Evolutionary conservation across 2,888 invertebrate genomes (phyloP).

Genomic region (Thyatira batis): DNA sequence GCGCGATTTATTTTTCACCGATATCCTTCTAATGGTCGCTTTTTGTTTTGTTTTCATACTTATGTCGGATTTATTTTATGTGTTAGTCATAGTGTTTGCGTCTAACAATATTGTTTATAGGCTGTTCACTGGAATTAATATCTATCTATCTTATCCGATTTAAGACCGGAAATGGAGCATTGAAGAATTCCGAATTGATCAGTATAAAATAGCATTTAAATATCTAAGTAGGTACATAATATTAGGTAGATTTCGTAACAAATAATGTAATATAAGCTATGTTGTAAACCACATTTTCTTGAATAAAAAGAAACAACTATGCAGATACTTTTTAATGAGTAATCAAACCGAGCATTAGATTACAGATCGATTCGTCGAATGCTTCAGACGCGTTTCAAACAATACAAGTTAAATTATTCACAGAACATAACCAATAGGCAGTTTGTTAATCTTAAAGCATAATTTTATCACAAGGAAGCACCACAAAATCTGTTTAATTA

Average conservation of each 20-base stretch:
- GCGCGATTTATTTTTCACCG: conserved; percentile 58
- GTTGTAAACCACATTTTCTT: too few species aligned
- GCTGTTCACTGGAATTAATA: too few species aligned
- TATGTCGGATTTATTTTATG: conserved; percentile 16
- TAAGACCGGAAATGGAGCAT: not conserved
- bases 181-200: too few species aligned
- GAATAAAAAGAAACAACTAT: too few species aligned
- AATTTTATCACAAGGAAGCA: conserved; percentile 33
- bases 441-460: conserved; percentile 11
- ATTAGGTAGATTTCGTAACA: too few species aligned
- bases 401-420: conserved; percentile 1
- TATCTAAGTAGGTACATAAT: too few species aligned
- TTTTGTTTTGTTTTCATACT: conserved; percentile 44
- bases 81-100: not conserved
- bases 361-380: too few species aligned
- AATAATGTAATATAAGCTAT: too few species aligned
- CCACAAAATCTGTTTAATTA: conserved; percentile 63
- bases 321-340: too few species aligned
- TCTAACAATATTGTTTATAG: not conserved
- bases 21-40: conserved; percentile 57
- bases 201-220: too few species aligned
- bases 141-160: not conserved
- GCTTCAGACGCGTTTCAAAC: not conserved
- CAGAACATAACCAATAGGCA: conserved; percentile 5
- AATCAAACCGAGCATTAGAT: too few species aligned